Evolutionary conservation across 2,113 vertebrate species (phyloP), one percentile per base, ranked within the genome.

Genomic region (Lasiurus cinereus): DNA sequence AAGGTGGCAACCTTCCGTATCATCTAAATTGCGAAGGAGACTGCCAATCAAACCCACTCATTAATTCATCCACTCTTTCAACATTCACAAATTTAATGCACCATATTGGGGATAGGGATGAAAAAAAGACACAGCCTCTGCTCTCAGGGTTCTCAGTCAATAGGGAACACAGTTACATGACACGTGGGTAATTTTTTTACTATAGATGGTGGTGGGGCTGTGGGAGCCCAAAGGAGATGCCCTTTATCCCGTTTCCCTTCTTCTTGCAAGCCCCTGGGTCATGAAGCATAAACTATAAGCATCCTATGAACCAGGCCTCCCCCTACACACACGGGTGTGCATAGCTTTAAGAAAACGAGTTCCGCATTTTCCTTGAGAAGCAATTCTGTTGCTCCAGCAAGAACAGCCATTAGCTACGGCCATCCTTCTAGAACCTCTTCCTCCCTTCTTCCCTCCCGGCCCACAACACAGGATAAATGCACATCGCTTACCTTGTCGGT

Each of bases 401-500:
- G 22, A 24, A n/a, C 39, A 84, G 77, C 21, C 33, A n/a, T 1
- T 21, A n/a, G 36, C 87, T 4, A 18, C 6, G 66, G 48, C 18
- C 39, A 22, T 1, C 29, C 22, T 52, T n/a, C 46, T 67, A n/a
- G 4, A 85, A 46, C 22, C 39, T 14, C 29, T 43, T 18, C 14
- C 7, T 7, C 3, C 31, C n/a, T 8, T 31, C 54, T 16, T 83
- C 66, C 43, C 14, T 14, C 70, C 24, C 31, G 66, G 19, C n/a
- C 33, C 18, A 10, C 15, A 22, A 66, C n/a, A 18, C 43, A 36
- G n/a, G 74, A 43, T n/a, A 82, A 72, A 43, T 12, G n/a, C 85
- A 64, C 15, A 62, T 1, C 3, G 43, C 36, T 7, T 97, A 99
- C 99, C 99, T 96, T 99, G 98, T 24, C 99, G 98, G 89, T 99